Evolutionary conservation across 2,888 invertebrate species (phyloP).

Genomic region (Andrena camellia): DNA sequence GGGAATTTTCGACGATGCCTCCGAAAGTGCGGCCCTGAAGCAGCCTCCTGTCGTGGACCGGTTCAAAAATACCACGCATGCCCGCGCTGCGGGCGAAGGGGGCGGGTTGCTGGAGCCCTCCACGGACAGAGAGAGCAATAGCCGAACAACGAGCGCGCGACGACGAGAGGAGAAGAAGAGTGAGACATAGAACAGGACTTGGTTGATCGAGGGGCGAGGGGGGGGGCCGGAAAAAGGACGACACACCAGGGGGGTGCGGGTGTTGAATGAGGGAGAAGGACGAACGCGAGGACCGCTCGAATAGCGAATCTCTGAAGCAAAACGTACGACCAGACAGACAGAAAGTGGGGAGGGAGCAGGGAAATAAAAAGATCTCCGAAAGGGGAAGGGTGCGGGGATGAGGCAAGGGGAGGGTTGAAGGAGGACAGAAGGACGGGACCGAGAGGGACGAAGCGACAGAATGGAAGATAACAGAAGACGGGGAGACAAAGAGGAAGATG

Average conservation of each 20-base stretch:
- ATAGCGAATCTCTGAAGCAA: constrained; percentile 53
- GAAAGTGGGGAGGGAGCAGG: constrained; percentile 27
- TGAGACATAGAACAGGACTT: constrained; percentile 61
- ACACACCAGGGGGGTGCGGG: constrained; percentile 40
- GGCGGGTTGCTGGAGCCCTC: constrained; percentile 56
- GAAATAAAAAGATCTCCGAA: constrained; percentile 40
- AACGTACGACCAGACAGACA: constrained; percentile 50
- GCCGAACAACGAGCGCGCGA: constrained; percentile 10
- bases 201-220: constrained; percentile 21
- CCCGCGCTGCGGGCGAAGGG: constrained; percentile 79
- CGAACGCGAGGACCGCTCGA: constrained; percentile 54
- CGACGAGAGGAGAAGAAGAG: constrained; percentile 43
- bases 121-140: constrained; percentile 31
- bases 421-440: constrained; percentile 12
- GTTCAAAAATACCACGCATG: constrained; percentile 85
- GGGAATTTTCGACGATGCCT: constrained; percentile 65
- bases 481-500: constrained; percentile 20
- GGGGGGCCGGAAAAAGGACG: constrained; percentile 49
- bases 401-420: constrained; percentile 9
- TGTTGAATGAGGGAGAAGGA: constrained; percentile 47
- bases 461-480: constrained; percentile 1
- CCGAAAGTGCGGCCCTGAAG: constrained; percentile 80
- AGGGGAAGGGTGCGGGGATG: not conserved
- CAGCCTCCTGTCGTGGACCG: constrained; percentile 83
- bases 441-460: constrained; percentile 15